Conservation (phyloP, 2,797 vertebrate species). For the Psittacula derbiana region DNA sequence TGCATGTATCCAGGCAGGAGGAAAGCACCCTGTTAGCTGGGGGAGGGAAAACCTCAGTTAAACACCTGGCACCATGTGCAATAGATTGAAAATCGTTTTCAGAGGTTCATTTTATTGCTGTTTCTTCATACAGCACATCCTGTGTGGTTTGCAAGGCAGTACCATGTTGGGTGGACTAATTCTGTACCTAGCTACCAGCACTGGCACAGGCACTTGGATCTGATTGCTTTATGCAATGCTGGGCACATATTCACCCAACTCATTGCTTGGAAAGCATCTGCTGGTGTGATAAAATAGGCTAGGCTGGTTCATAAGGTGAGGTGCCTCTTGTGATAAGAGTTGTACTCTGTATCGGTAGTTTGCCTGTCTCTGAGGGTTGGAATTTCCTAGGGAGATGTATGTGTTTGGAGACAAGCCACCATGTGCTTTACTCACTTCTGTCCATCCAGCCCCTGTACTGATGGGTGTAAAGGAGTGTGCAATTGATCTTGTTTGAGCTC, state of each 20-base stretch:
- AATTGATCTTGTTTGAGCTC: not conserved
- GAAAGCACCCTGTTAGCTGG: not conserved
- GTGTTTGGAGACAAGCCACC: not conserved
- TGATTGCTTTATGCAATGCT: not conserved
- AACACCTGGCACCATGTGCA: not conserved
- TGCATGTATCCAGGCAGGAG: not conserved
- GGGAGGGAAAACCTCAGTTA: not conserved
- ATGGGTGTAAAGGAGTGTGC: not conserved
- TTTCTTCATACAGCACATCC: accelerated
- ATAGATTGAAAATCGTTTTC: not conserved
- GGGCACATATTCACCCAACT: not conserved
- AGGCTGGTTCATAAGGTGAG: not conserved
- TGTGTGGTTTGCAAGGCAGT: not conserved
- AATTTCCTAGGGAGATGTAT: not conserved
- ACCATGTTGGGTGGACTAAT: not conserved
- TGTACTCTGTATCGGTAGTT: not conserved
- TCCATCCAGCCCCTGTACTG: too few relatives aligned
- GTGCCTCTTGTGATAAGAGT: not conserved
- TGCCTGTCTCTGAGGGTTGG: not conserved
- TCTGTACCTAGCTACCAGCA: not conserved
- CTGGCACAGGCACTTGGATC: not conserved
- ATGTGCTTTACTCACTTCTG: not conserved
- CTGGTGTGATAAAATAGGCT: not conserved
- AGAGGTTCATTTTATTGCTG: not conserved
- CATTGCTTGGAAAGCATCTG: not conserved